Evolutionary conservation across 2,797 vertebrate species (phyloP), one percentile per base, ranked within the genome.

Genomic region (Sebastes nivosus): DNA sequence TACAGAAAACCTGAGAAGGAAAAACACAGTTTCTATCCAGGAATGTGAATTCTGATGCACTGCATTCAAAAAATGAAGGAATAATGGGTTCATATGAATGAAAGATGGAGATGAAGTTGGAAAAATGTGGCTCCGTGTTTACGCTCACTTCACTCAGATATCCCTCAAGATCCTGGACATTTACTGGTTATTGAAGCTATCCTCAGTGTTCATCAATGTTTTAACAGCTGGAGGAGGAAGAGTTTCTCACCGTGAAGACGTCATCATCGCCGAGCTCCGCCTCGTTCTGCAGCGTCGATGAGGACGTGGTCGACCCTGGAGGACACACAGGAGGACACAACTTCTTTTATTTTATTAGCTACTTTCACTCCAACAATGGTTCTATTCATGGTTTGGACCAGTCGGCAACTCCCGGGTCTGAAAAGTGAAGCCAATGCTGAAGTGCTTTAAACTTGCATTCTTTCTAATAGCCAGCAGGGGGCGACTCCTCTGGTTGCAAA

Each of bases 241-340:
- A 69, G 24, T 30, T 24, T 96, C 97, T 97, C 90, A 99, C 98
- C 79, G 97, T 98, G 93, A 99, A 99, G 79, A 99, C 98, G 24
- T 99, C 98, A 1, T 99, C 98, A 2, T 99, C 98, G 0, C 98
- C 98, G 1, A 99, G 96, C 92, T 99, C 98, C 0, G 97, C 96
- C 92, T 99, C 98, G 0, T 99, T 99, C 90, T 99, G 98, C 84
- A 99, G 96, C 0, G 98, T 99, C 2, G 97, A 99, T 0, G 98
- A 99, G 34, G 98, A 99, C n/a, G 98, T 99, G 0, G 98, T 99
- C 18, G 98, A 99, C 34, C 98, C 98, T 99, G 87, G 27, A 72
- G 32, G 11, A 57, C 57, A 72, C 30, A 75, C 11, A 10, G 46
- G 2, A 42, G 11, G 10, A 67, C 10, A 22, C 22, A 1, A 13